Conservation (phyloP, 2,113 vertebrate genomes). For the Sylvilagus bachmani region DNA sequence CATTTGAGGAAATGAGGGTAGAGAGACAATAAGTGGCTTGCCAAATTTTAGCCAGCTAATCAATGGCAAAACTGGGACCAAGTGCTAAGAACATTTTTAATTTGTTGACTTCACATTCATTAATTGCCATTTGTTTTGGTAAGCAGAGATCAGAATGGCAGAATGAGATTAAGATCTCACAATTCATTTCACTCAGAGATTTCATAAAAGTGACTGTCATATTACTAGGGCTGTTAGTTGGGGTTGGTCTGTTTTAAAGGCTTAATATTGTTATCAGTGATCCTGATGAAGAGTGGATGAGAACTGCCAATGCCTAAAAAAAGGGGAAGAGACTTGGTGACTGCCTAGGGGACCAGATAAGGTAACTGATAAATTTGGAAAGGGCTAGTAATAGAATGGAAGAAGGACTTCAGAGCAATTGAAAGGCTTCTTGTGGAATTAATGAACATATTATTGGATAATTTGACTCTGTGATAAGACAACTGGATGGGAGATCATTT, state of each 20-base stretch:
- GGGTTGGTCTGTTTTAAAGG: neutral
- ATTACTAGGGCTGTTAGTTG: neutral
- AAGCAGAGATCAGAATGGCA: conserved; percentile 23
- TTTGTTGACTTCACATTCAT: neutral
- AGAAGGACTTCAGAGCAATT: neutral
- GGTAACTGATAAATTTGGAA: conserved; percentile 43
- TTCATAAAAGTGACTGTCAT: conserved; percentile 36
- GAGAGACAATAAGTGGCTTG: neutral
- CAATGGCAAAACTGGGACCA: neutral
- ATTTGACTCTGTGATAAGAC: conserved; percentile 49
- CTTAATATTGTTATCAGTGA: neutral
- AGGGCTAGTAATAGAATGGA: conserved; percentile 9
- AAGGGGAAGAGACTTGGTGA: neutral
- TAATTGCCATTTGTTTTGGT: conserved; percentile 24
- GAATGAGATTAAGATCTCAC: conserved; percentile 45
- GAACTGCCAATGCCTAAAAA: neutral
- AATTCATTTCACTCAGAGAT: neutral
- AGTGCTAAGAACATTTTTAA: conserved; percentile 23
- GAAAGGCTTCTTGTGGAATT: conserved; percentile 20
- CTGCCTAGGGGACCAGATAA: neutral
- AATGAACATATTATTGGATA: conserved; percentile 40
- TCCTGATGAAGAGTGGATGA: neutral
- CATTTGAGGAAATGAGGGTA: conserved; percentile 45
- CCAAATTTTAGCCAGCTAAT: neutral
- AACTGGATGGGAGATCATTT: conserved; percentile 59